Evolutionary conservation across 2,888 invertebrate genomes (phyloP).

Genomic region (Ecdyonurus torrentis): DNA sequence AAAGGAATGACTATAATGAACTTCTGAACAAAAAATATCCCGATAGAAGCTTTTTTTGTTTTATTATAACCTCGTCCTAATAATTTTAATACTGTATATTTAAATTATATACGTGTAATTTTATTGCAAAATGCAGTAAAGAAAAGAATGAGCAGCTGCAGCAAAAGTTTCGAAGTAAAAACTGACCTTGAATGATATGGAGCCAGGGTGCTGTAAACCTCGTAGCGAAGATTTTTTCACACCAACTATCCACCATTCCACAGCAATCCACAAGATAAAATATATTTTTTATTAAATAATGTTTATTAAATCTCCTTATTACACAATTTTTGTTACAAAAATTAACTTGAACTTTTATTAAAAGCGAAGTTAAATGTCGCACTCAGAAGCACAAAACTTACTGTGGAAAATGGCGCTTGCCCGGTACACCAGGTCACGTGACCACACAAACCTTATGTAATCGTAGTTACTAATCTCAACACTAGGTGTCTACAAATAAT

Average conservation of each 20-base stretch:
- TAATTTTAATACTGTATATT: too few relatives aligned
- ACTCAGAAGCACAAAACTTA: background rate
- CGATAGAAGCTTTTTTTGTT: too few relatives aligned
- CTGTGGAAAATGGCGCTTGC: background rate
- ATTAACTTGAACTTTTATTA: background rate
- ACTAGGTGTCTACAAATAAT: background rate
- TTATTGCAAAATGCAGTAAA: too few relatives aligned
- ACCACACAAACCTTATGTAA: background rate
- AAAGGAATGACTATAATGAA: too few relatives aligned
- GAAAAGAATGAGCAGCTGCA: background rate
- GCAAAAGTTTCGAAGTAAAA: background rate
- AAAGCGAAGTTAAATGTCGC: background rate
- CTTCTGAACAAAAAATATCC: too few relatives aligned
- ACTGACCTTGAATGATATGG: slow-evolving; percentile 1
- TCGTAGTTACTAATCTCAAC: too few relatives aligned
- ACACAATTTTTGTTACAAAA: background rate
- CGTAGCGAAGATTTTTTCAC: background rate
- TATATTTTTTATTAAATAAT: background rate
- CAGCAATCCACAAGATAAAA: background rate
- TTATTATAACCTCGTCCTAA: too few relatives aligned
- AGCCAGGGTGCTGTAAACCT: background rate
- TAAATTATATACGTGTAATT: too few relatives aligned
- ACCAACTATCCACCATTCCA: background rate
- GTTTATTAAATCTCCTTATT: background rate
- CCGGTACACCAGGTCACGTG: background rate